Evolutionary conservation across 2,113 vertebrate species (phyloP), one percentile per base, ranked within the genome.

Genomic region (Tetrao urogallus): DNA sequence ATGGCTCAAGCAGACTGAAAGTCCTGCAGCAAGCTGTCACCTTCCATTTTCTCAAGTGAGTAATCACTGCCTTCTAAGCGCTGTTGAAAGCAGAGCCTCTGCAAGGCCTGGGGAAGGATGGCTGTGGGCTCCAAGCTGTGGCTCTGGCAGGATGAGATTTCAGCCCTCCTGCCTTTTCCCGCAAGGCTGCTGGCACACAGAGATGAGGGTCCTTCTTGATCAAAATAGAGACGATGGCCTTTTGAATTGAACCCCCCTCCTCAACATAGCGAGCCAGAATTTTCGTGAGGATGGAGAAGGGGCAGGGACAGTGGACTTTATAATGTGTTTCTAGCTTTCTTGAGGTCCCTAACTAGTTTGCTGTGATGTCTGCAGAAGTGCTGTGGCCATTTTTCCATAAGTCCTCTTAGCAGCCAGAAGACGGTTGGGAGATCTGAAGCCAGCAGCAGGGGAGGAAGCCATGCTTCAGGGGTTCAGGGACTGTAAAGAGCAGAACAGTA

Each of bases 101-200:
- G 24, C 36, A 42, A 74, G 58, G 27, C 3, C 3, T 16, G 13
- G 38, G 24, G 48, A 45, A 74, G 43, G 48, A 25, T 15, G 38
- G 71, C n/a, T 81, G 58, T 2, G 0, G 0, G 1, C 60, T 74
- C 27, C 8, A 27, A 27, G 11, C n/a, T 87, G 50, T 40, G 21
- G 5, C 28, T 79, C n/a, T 45, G 15, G 21, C 34, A 58, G 57
- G 64, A 11, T 24, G 34, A 1, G 42, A 11, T 10, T 85, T 66
- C 56, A 69, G 25, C n/a, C 1, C 0, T 65, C 66, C 65, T 82
- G 27, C 15, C 77, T 47, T 36, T 36, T 28, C 25, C n/a, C 61
- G 18, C 1, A 1, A 70, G 13, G 24, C 36, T 70, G 30, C 54
- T 57, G 50, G 36, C 3, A 1, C 13, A 25, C 12, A 54, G 45